These are phyloP conservation scores for Leptinotarsa rubiginosa DNA, from an alignment of 2,888 invertebrate species.

Conservation along the genomic window DNA sequence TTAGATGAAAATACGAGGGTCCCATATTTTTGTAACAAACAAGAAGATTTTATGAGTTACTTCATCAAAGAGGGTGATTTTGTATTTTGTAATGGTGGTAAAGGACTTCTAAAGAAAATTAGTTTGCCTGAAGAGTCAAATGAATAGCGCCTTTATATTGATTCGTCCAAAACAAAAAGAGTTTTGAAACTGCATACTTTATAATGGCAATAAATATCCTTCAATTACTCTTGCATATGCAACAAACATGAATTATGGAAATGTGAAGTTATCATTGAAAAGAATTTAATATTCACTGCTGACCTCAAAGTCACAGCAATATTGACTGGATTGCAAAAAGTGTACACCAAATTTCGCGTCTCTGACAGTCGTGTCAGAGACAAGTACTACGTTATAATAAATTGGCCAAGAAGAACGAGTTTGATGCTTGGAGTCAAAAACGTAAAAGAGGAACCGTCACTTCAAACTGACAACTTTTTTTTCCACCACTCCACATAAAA, in stretches of 20 bases:
- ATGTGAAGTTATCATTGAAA: slow-evolving; percentile 7
- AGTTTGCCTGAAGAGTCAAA: background rate
- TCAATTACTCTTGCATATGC: slow-evolving; percentile 3
- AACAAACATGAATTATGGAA: slow-evolving; percentile 18
- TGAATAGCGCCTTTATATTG: slow-evolving; percentile 4
- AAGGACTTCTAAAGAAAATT: background rate
- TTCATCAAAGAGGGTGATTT: background rate
- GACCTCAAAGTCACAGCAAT: background rate
- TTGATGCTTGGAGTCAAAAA: background rate
- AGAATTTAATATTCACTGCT: background rate
- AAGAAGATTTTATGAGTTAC: background rate
- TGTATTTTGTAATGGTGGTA: background rate
- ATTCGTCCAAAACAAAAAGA: too few species aligned
- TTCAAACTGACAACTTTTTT: background rate
- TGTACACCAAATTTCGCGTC: too few species aligned
- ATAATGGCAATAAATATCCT: slow-evolving; percentile 26
- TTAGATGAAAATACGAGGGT: background rate
- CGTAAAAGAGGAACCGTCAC: background rate
- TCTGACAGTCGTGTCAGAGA: too few species aligned
- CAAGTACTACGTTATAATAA: too few species aligned
- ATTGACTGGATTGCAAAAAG: background rate
- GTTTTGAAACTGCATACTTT: too few species aligned
- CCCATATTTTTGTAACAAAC: background rate
- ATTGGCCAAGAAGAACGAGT: background rate
- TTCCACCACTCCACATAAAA: background rate